A percentile compares a stretch with the other conserved stretches of the same genome.
These are phyloP conservation scores for Darevskia mixta DNA, from an alignment of 2,797 vertebrate species.

Conservation along the genomic window DNA sequence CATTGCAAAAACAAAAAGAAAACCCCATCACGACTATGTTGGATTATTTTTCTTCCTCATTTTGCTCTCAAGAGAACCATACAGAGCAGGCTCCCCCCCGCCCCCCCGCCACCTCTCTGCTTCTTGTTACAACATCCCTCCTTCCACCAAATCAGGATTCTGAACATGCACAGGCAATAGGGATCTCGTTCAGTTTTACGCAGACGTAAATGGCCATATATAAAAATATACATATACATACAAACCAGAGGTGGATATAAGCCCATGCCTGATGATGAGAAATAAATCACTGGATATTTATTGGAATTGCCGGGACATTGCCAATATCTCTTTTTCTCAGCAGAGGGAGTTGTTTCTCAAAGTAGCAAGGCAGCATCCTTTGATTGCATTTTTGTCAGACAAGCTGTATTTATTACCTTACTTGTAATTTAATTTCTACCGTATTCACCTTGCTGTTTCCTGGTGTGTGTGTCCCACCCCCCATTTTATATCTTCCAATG, in stretches of 20 bases:
- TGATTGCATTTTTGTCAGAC: constrained; percentile 67
- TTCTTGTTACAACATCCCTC: not conserved
- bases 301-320: constrained; percentile 30
- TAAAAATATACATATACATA: not conserved
- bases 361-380: constrained; percentile 67
- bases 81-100: not conserved
- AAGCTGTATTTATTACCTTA: constrained; percentile 65
- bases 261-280: not conserved
- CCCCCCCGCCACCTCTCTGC: not conserved
- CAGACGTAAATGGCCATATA: not conserved
- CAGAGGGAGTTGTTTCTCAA: constrained; percentile 78
- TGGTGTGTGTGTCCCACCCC: not conserved
- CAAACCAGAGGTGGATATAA: not conserved
- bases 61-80: not conserved
- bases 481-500: constrained; percentile 46
- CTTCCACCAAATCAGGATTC: not conserved
- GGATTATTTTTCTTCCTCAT: not conserved
- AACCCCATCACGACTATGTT: not conserved
- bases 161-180: rapidly evolving
- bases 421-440: constrained; percentile 69
- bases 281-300: not conserved
- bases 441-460: constrained; percentile 59
- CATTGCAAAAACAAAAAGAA: not conserved
- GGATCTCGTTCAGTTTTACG: not conserved
- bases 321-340: constrained; percentile 68